These are phyloP conservation scores for Drosophila guanche DNA, from an alignment of 1,140 invertebrate species.

Conservation along the genomic window DNA sequence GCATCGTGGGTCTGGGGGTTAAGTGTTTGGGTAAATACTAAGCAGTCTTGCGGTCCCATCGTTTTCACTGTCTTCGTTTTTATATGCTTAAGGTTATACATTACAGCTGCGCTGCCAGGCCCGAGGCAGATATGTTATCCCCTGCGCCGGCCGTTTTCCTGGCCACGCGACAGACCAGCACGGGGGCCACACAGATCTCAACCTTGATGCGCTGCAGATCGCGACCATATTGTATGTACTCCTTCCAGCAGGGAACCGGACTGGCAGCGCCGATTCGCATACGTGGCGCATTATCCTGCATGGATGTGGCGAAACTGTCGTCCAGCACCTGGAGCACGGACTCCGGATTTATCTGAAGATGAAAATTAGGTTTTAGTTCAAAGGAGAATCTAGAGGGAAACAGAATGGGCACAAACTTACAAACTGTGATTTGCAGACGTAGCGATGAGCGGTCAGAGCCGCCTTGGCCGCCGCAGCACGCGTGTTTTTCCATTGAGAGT, in stretches of 20 bases:
- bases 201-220: constrained; percentile 83
- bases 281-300: constrained; percentile 83
- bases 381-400: neutral
- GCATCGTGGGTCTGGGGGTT: constrained; percentile 22
- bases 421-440: constrained; percentile 91
- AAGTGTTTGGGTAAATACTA: constrained; percentile 57
- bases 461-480: constrained; percentile 93
- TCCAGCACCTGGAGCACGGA: constrained; percentile 91
- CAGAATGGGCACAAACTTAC: constrained; percentile 77
- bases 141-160: constrained; percentile 93
- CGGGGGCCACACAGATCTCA: constrained; percentile 92
- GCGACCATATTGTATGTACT: constrained; percentile 84
- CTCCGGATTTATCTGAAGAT: constrained; percentile 86
- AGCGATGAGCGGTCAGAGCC: constrained; percentile 92
- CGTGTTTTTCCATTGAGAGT: constrained; percentile 89
- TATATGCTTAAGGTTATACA: neutral
- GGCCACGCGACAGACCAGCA: constrained; percentile 92
- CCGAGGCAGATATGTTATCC: constrained; percentile 94
- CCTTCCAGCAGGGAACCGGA: constrained; percentile 94
- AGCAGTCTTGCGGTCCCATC: constrained; percentile 60
- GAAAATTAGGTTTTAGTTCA: neutral
- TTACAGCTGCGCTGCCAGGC: constrained; percentile 89
- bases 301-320: constrained; percentile 92
- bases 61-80: constrained; percentile 3
- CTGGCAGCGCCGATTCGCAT: constrained; percentile 87